phyloP scores from a whole-genome alignment of 2,888 invertebrate genomes.

The Azorinus chamasolen region DNA sequence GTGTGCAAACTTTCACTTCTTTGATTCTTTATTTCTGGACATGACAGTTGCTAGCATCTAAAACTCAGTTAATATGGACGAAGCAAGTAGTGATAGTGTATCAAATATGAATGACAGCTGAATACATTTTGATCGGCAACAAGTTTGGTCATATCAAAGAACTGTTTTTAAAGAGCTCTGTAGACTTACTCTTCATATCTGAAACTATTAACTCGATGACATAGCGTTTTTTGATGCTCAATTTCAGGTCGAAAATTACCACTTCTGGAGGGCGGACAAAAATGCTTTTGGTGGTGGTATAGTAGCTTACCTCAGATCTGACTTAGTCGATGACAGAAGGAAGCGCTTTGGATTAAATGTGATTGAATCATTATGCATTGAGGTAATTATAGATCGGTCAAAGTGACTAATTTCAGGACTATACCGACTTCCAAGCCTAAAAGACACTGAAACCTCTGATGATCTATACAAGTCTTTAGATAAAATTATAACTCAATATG shows the following conservation, averaged over 20 bases:
- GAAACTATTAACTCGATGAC: constrained; percentile 36
- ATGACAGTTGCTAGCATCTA: too few relatives aligned
- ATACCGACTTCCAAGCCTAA: constrained; percentile 39
- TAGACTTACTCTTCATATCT: constrained; percentile 33
- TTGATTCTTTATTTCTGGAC: too few relatives aligned
- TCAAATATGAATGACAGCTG: too few relatives aligned
- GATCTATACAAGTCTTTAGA: too few relatives aligned
- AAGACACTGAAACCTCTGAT: too few relatives aligned
- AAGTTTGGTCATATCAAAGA: constrained; percentile 26
- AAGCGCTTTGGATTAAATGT: constrained; percentile 24
- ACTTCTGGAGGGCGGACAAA: constrained; percentile 30
- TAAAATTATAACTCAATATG: too few relatives aligned
- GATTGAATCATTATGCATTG: constrained; percentile 8
- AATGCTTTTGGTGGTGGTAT: constrained; percentile 31
- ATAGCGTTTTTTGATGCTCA: constrained; percentile 14
- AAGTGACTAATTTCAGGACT: constrained; percentile 33
- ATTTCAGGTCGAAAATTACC: too few relatives aligned
- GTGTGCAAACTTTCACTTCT: too few relatives aligned
- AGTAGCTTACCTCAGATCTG: constrained; percentile 20
- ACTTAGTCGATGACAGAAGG: constrained; percentile 30
- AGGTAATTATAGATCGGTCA: constrained; percentile 21
- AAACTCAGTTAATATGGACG: too few relatives aligned
- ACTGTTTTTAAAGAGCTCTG: constrained; percentile 1
- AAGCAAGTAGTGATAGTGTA: too few relatives aligned
- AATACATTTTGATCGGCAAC: constrained; percentile 18